phyloP scores from a whole-genome alignment of 64 coral and sea anemone genomes.

The Stichodactyla mertensii region DNA sequence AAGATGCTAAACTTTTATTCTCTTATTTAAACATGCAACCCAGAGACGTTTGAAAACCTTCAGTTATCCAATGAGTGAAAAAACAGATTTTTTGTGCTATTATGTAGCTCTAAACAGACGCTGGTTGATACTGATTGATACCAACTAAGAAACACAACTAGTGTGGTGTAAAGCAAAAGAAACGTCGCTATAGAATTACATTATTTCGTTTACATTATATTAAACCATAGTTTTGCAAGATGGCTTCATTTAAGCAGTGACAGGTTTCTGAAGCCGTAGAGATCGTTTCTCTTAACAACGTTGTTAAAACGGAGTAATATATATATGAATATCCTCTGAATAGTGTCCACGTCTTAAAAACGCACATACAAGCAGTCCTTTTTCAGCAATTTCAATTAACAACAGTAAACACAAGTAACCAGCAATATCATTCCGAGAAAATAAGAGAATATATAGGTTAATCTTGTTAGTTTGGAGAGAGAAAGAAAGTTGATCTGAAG shows the following conservation, averaged over 20 bases:
- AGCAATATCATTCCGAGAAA: not conserved
- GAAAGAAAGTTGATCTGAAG: not conserved
- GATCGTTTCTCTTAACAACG: constrained; percentile 1
- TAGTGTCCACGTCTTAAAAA: no score
- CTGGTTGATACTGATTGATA: not conserved
- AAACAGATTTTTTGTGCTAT: not conserved
- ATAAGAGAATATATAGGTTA: not conserved
- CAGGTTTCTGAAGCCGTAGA: not conserved
- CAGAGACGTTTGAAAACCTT: no score
- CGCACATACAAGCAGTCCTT: no score
- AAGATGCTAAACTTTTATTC: no score
- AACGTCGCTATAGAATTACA: not conserved
- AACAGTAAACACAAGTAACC: no score
- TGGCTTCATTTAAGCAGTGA: not conserved
- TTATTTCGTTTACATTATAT: constrained; percentile 1
- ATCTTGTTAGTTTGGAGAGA: not conserved
- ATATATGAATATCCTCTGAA: no score
- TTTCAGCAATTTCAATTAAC: no score
- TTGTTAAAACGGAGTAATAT: not conserved
- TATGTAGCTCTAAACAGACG: not conserved
- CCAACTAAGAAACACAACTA: not conserved
- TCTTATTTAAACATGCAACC: no score
- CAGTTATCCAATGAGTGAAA: not conserved
- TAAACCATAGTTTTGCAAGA: constrained; percentile 3
- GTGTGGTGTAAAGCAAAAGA: not conserved